phyloP scores from a whole-genome alignment of 2,797 vertebrate genomes.

The Botia almorhae region DNA sequence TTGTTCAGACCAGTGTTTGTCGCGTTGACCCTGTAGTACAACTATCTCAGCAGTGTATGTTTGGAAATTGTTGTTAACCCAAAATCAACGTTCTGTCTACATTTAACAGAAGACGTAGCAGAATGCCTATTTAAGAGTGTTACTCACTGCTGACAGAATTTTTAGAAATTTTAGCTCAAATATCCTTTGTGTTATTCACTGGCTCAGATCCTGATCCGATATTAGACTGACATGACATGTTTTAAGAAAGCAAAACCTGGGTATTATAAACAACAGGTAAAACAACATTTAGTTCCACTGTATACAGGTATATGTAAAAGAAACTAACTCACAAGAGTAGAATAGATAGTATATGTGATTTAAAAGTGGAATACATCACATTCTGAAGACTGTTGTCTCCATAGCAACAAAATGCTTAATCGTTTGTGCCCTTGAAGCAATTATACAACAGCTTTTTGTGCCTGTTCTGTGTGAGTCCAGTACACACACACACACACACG shows the following conservation, averaged over 20 bases:
- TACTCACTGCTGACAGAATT: too few relatives aligned
- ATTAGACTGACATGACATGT: too few relatives aligned
- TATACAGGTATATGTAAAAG: background rate
- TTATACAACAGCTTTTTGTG: conserved; percentile 15
- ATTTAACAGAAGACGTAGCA: too few relatives aligned
- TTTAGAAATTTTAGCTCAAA: too few relatives aligned
- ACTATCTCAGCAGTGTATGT: background rate
- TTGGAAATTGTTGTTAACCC: background rate
- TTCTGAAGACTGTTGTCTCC: background rate
- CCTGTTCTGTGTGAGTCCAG: background rate
- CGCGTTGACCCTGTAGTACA: background rate
- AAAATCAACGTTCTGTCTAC: too few relatives aligned
- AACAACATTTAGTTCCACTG: too few relatives aligned
- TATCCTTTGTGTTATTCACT: too few relatives aligned
- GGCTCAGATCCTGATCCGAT: too few relatives aligned
- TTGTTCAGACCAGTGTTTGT: too few relatives aligned
- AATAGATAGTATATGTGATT: background rate
- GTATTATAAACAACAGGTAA: too few relatives aligned
- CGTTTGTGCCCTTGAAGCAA: background rate
- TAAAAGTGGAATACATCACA: background rate
- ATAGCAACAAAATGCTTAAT: background rate
- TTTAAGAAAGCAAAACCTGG: background rate
- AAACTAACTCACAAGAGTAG: background rate
- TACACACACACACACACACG: conserved; percentile 1
- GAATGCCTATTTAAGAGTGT: too few relatives aligned